Evolutionary conservation across 2,888 invertebrate genomes (phyloP).

Genomic region (Lacanobia oleracea): DNA sequence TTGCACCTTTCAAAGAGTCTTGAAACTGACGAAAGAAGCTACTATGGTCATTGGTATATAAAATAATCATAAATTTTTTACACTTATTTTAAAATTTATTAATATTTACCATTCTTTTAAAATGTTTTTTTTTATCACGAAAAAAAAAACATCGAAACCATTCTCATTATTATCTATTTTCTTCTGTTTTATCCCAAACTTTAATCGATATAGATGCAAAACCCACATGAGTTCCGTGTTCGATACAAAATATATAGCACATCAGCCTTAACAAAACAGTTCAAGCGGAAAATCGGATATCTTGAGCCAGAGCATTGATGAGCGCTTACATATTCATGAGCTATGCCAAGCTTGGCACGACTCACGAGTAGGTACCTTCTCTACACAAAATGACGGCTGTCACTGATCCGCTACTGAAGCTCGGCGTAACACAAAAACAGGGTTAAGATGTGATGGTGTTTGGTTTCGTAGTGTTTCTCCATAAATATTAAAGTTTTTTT

Average conservation of each 20-base stretch:
- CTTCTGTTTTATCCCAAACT: not conserved
- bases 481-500: too few species aligned
- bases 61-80: too few species aligned
- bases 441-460: not conserved
- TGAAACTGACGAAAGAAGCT: too few species aligned
- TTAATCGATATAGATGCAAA: not conserved
- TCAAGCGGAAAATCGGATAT: slow-evolving; percentile 87
- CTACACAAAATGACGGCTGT: slow-evolving; percentile 82
- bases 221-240: slow-evolving; percentile 21
- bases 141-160: too few species aligned
- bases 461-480: not conserved
- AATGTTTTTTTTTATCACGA: too few species aligned
- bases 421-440: slow-evolving; percentile 54
- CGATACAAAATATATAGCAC: slow-evolving; percentile 70
- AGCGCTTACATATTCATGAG: slow-evolving; percentile 88
- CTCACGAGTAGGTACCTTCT: slow-evolving; percentile 61
- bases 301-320: slow-evolving; percentile 86
- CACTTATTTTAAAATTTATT: too few species aligned
- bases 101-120: too few species aligned
- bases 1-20: too few species aligned
- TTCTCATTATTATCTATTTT: too few species aligned
- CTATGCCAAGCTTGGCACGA: slow-evolving; percentile 66
- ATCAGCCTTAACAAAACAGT: slow-evolving; percentile 76
- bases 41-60: too few species aligned
- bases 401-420: slow-evolving; percentile 71